phyloP scores from a whole-genome alignment of 1,140 invertebrate genomes.

The Calosoma granatense region DNA sequence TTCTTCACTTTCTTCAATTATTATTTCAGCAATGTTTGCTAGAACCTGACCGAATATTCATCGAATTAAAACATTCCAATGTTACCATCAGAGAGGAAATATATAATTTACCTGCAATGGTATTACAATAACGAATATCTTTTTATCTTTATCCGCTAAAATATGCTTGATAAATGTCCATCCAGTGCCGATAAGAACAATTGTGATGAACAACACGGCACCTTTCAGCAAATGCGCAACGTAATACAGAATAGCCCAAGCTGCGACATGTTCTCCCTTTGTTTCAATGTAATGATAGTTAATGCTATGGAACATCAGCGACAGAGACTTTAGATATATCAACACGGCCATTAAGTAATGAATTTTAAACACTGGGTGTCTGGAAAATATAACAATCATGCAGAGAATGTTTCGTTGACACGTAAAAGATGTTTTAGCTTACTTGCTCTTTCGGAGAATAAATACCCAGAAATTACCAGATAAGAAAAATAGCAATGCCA shows the following conservation, averaged over 20 bases:
- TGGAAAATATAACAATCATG: constrained; percentile 25
- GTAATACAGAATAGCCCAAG: constrained; percentile 96
- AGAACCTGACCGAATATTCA: constrained; percentile 64
- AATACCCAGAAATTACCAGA: constrained; percentile 88
- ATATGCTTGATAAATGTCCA: constrained; percentile 99
- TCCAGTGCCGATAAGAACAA: constrained; percentile 93
- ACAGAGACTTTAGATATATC: constrained; percentile 86
- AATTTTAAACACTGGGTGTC: constrained; percentile 86
- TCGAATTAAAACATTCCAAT: constrained; percentile 18
- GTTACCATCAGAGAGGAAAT: too few species aligned
- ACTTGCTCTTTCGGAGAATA: constrained; percentile 76
- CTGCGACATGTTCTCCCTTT: constrained; percentile 88
- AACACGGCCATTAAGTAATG: constrained; percentile 95
- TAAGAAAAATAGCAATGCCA: constrained; percentile 83
- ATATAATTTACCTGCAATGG: constrained; percentile 72
- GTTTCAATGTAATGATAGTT: constrained; percentile 95
- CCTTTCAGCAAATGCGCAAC: constrained; percentile 94
- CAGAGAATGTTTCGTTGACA: neutral
- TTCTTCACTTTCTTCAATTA: constrained; percentile 95
- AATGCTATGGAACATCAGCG: constrained; percentile 89
- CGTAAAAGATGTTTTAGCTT: constrained; percentile 13
- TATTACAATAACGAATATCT: constrained; percentile 97
- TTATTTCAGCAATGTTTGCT: constrained; percentile 94
- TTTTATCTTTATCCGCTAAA: constrained; percentile 91
- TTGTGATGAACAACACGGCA: constrained; percentile 90